These are phyloP conservation scores for Xenops minutus DNA, from an alignment of 2,797 vertebrate species.

Conservation along the genomic window DNA sequence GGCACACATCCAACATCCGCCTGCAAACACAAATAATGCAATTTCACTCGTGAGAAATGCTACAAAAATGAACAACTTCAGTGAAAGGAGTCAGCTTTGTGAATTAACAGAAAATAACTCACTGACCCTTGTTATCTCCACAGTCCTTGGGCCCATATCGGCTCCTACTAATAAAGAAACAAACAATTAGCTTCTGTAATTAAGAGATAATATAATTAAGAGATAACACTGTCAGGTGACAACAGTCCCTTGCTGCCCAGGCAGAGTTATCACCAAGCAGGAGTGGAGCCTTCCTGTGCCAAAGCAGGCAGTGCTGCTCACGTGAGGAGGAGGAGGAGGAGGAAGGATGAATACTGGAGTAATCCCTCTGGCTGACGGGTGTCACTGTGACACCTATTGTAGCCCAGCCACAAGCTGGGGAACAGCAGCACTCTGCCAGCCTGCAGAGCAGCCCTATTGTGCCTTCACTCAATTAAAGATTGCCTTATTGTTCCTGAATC, in stretches of 20 bases:
- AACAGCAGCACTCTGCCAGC: not conserved
- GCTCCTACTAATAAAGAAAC: conserved; percentile 68
- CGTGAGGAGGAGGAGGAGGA: not conserved
- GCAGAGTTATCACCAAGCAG: conserved; percentile 32
- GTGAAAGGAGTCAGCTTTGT: not conserved
- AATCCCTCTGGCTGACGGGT: not conserved
- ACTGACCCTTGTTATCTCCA: conserved; percentile 89
- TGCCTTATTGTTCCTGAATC: conserved; percentile 2
- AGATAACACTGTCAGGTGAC: conserved; percentile 38
- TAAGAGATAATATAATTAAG: conserved; percentile 62
- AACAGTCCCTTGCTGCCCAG: not conserved
- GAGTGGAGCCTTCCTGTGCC: not conserved
- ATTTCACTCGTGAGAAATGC: not conserved
- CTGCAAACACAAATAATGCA: not conserved
- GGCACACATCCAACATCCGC: not conserved
- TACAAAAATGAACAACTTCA: not conserved
- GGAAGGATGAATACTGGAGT: not conserved
- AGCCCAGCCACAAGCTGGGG: not conserved
- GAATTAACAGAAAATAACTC: conserved; percentile 16
- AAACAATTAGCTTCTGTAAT: conserved; percentile 62
- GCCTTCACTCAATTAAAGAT: conserved; percentile 12
- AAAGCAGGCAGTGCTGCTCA: not conserved
- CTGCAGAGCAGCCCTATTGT: conserved; percentile 17
- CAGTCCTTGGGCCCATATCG: conserved; percentile 80
- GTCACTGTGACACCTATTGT: not conserved